These are phyloP conservation scores for Anarrhichthys ocellatus DNA, from an alignment of 2,113 vertebrate species.

Conservation along the genomic window DNA sequence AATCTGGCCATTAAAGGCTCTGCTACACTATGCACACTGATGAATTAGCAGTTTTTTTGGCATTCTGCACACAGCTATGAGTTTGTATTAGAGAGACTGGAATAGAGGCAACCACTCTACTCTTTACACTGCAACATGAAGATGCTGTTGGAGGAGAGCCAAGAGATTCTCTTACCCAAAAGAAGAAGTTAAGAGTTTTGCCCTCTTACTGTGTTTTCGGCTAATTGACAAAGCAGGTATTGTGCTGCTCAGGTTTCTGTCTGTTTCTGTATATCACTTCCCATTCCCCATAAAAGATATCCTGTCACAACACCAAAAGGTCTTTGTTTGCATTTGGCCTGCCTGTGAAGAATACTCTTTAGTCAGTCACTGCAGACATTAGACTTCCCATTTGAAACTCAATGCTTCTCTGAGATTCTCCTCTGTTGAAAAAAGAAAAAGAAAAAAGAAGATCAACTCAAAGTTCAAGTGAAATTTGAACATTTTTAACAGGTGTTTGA, in stretches of 20 bases:
- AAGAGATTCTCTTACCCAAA: conserved; percentile 21
- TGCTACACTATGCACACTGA: conserved; percentile 38
- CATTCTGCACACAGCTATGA: conserved; percentile 34
- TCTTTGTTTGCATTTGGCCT: conserved; percentile 70
- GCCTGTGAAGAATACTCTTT: conserved; percentile 53
- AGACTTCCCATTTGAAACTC: conserved; percentile 53
- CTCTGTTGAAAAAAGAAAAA: background rate
- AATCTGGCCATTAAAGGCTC: conserved; percentile 22
- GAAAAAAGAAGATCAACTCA: background rate
- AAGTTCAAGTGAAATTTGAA: conserved; percentile 54
- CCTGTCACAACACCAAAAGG: conserved; percentile 76
- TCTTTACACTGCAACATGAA: conserved; percentile 37
- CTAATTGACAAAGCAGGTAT: conserved; percentile 76
- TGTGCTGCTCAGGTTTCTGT: conserved; percentile 59
- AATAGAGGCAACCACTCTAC: conserved; percentile 2
- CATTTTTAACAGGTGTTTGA: conserved; percentile 61
- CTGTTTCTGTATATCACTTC: conserved; percentile 62
- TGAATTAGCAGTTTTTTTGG: conserved; percentile 64
- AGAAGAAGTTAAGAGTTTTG: conserved; percentile 48
- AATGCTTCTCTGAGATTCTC: conserved; percentile 25
- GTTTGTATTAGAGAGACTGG: conserved; percentile 11
- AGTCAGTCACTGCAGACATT: conserved; percentile 44
- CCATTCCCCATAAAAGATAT: conserved; percentile 71
- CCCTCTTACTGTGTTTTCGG: conserved; percentile 59
- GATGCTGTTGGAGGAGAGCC: conserved; percentile 54